phyloP scores from a whole-genome alignment of 2,888 invertebrate genomes.

The Ornithoptera priamus region DNA sequence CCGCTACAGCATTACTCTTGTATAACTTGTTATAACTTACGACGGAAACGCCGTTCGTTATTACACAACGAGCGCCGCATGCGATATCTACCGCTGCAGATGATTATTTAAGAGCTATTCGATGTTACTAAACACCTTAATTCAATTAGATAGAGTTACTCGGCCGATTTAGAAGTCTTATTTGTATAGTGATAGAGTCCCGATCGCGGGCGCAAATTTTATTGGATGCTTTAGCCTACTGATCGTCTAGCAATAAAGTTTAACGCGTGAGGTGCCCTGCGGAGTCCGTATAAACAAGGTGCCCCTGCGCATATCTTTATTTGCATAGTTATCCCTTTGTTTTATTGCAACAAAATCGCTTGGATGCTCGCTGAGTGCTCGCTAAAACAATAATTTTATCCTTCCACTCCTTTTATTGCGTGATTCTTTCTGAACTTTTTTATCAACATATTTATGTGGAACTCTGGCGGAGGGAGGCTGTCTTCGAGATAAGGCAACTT shows the following conservation, averaged over 20 bases:
- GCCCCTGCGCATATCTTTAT: constrained; percentile 56
- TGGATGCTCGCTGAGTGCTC: constrained; percentile 32
- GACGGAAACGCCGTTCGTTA: constrained; percentile 6
- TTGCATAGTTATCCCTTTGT: constrained; percentile 49
- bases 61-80: constrained; percentile 19
- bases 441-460: constrained; percentile 23
- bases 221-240: constrained; percentile 30
- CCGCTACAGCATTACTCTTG: constrained; percentile 1
- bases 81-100: constrained; percentile 22
- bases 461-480: constrained; percentile 8
- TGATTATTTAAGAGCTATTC: constrained; percentile 27
- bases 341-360: constrained; percentile 38
- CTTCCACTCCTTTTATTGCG: constrained; percentile 21
- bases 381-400: constrained; percentile 21
- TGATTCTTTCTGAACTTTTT: constrained; percentile 15
- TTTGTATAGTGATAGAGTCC: constrained; percentile 16
- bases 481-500: constrained; percentile 10
- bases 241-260: constrained; percentile 49
- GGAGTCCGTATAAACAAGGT: constrained; percentile 56
- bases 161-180: constrained; percentile 13
- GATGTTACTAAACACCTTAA: constrained; percentile 30
- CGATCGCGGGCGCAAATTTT: constrained; percentile 10
- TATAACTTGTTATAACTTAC: constrained; percentile 22
- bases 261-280: constrained; percentile 68
- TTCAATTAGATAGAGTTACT: constrained; percentile 30